Percentiles rank a stretch among this genome's conserved stretches.
Evolutionary conservation across 2,888 invertebrate species (phyloP).

Genomic region (Disparrhopalites patrizii): DNA sequence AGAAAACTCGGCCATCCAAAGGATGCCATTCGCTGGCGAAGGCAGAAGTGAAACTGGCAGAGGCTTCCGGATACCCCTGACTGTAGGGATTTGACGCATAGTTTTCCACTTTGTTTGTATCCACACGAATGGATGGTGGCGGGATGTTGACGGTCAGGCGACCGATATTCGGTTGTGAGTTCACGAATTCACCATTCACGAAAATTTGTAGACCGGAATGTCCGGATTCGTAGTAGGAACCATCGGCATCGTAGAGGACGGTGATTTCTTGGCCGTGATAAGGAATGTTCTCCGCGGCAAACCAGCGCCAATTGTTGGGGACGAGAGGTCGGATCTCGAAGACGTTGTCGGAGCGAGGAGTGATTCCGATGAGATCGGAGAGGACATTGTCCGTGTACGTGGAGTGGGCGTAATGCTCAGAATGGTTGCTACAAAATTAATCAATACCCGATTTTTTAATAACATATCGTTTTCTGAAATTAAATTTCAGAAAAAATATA

Average conservation of each 20-base stretch:
- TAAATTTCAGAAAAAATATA: background rate
- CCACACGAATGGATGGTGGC: slow-evolving; percentile 14
- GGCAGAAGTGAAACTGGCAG: slow-evolving; percentile 37
- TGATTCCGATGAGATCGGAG: slow-evolving; percentile 37
- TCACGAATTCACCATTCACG: slow-evolving; percentile 32
- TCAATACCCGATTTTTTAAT: background rate
- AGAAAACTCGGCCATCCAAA: slow-evolving; percentile 42
- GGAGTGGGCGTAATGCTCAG: slow-evolving; percentile 47
- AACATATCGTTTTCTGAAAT: background rate
- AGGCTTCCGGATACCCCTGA: slow-evolving; percentile 36
- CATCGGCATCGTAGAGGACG: slow-evolving; percentile 40
- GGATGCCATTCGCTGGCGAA: slow-evolving; percentile 40
- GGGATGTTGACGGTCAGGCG: slow-evolving; percentile 33
- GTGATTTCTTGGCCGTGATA: slow-evolving; percentile 46
- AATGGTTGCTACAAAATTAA: slow-evolving; percentile 12
- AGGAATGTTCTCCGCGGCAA: slow-evolving; percentile 31
- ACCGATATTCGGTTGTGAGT: slow-evolving; percentile 27
- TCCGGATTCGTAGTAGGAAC: slow-evolving; percentile 35
- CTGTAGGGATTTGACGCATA: slow-evolving; percentile 40
- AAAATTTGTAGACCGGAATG: slow-evolving; percentile 36
- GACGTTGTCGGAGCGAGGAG: slow-evolving; percentile 33
- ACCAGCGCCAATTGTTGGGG: slow-evolving; percentile 6
- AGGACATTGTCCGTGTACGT: slow-evolving; percentile 44
- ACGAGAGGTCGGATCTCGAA: slow-evolving; percentile 5
- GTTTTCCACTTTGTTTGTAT: slow-evolving; percentile 37